Percentiles rank a stretch among this genome's conserved stretches.
Conservation (phyloP, 2,113 vertebrate genomes). For the Clupea harengus region DNA sequence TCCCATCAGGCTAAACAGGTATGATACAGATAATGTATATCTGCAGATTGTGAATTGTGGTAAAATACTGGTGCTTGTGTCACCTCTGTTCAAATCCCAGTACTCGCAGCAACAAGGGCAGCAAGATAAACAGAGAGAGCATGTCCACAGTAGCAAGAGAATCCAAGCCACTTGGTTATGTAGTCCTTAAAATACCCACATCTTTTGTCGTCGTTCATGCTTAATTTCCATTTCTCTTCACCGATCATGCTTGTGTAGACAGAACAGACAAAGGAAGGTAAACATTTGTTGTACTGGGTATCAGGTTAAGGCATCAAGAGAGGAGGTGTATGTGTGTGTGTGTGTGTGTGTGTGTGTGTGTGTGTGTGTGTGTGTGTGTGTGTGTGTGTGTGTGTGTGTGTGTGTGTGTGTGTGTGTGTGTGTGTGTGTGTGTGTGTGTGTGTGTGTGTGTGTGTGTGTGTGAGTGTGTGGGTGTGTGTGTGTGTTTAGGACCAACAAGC, state of each 20-base stretch:
- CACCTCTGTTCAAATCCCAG: neutral
- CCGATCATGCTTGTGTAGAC: slow-evolving; percentile 15
- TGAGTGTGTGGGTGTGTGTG: slow-evolving; percentile 15
- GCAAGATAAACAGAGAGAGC: neutral
- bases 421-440: slow-evolving; percentile 9
- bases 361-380: slow-evolving; percentile 31
- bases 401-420: slow-evolving; percentile 20
- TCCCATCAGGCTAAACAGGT: neutral
- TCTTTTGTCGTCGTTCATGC: slow-evolving; percentile 1
- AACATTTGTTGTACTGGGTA: slow-evolving; percentile 19
- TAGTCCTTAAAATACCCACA: slow-evolving; percentile 19
- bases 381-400: slow-evolving; percentile 7
- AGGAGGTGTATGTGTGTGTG: neutral
- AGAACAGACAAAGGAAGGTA: slow-evolving; percentile 17
- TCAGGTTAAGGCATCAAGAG: neutral
- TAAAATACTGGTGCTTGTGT: neutral
- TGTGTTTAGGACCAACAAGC: slow-evolving; percentile 32
- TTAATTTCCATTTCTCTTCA: slow-evolving; percentile 20
- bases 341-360: slow-evolving; percentile 21
- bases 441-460: slow-evolving; percentile 17
- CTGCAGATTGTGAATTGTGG: neutral
- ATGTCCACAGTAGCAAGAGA: neutral
- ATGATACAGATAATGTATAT: neutral
- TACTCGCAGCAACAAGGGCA: neutral
- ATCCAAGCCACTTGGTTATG: neutral